Evolutionary conservation across 2,113 vertebrate genomes (phyloP).

Genomic region (Nyctereutes procyonoides): DNA sequence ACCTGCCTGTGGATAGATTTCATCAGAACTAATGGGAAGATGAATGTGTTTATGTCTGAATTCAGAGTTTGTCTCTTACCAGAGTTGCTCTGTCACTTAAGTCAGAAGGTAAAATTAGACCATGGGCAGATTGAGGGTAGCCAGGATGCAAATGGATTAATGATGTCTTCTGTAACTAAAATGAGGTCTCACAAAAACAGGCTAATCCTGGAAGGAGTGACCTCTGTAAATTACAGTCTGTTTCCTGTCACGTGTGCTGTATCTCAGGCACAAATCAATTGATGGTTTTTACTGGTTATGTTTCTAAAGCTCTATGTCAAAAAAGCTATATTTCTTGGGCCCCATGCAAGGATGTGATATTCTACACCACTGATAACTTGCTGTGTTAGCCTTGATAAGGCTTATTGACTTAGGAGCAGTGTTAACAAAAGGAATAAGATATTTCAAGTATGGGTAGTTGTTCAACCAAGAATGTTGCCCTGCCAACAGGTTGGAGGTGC

Average conservation of each 20-base stretch:
- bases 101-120: constrained; percentile 52
- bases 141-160: constrained; percentile 62
- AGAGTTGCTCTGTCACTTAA: constrained; percentile 62
- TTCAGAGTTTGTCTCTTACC: constrained; percentile 34
- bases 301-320: not conserved
- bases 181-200: not conserved
- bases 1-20: constrained; percentile 72
- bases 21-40: constrained; percentile 76
- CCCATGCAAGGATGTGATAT: not conserved
- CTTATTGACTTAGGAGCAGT: not conserved
- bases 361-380: not conserved
- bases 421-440: not conserved
- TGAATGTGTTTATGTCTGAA: constrained; percentile 75
- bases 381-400: not conserved
- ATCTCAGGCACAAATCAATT: not conserved
- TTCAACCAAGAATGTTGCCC: not conserved
- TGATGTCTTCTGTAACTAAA: constrained; percentile 69
- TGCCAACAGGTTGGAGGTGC: not conserved
- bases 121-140: constrained; percentile 44
- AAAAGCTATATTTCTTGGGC: not conserved
- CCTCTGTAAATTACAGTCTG: not conserved
- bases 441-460: not conserved
- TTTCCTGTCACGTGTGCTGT: constrained; percentile 15
- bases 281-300: constrained; percentile 16
- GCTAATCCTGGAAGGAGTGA: not conserved